These are phyloP conservation scores for Nephrotoma guestfalica DNA, from an alignment of 2,888 invertebrate species.

Conservation along the genomic window DNA sequence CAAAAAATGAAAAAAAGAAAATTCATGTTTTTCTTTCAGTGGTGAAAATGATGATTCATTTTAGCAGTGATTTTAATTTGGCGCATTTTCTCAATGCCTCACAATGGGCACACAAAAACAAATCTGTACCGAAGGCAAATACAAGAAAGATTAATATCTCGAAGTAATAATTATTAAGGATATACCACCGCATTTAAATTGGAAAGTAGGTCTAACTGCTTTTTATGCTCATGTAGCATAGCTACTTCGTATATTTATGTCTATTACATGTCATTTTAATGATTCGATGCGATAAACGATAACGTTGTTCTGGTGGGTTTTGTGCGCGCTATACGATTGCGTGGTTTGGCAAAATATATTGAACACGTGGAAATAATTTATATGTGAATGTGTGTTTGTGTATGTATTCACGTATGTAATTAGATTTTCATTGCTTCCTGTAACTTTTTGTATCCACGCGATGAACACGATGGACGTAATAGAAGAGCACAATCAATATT, in stretches of 20 bases:
- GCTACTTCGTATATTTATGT: not conserved
- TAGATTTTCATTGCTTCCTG: not conserved
- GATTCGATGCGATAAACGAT: not conserved
- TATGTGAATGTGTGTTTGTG: not conserved
- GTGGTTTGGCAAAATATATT: not conserved
- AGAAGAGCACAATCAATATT: not conserved
- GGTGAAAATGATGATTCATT: constrained; percentile 1
- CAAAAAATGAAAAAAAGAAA: not conserved
- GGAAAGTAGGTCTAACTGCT: not conserved
- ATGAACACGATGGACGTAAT: not conserved
- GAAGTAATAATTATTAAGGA: not conserved
- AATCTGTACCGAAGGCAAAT: not conserved
- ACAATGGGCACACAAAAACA: not conserved
- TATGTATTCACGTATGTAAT: not conserved
- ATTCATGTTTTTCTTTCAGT: not conserved
- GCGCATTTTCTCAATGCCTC: constrained; percentile 1
- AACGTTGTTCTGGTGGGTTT: not conserved
- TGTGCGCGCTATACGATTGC: not conserved
- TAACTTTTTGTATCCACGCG: not conserved
- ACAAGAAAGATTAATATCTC: not conserved
- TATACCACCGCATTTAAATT: not conserved
- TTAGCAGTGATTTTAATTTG: constrained; percentile 1
- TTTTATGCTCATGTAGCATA: too few species aligned
- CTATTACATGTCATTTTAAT: not conserved
- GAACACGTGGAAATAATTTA: not conserved